Evolutionary conservation across 2,797 vertebrate genomes (phyloP), one percentile per base, ranked within the genome.

Genomic region (Pterois miles): DNA sequence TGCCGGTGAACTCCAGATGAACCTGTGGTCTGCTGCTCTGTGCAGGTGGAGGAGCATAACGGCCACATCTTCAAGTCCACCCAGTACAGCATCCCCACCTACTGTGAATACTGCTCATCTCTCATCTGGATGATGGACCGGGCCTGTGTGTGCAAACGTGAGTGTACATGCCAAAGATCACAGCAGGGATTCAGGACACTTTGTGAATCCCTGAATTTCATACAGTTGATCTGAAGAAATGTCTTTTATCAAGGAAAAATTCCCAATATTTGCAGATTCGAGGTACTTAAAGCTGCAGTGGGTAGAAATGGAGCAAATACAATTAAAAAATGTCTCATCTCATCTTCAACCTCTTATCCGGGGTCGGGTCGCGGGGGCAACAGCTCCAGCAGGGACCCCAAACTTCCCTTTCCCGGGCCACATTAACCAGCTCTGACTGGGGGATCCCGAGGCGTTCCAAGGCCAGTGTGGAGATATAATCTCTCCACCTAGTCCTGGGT

Each of bases 101-200:
- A 98, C 95, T 99, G 98, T 90, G 98, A 99, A 93, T 98, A 95
- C 94, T 99, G 98, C 76, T 99, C 97, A 5, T 99, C 98, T 7
- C 95, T 99, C 90, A 99, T 99, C 94, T 99, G 98, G 98, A 99
- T 99, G 94, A 99, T 99, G 98, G 98, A 99, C 91, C 96, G 96
- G 1, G 98, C 98, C 79, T 99, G 97, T 73, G 98, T 99, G 83
- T 99, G 98, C 94, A 99, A 99, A 95, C 83, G 98, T 99, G 93
- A 97, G 98, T 91, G 31, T 54, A 20, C 13, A 34, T 4, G 1
- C 6, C 64, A 70, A 68, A 14, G 6, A 53, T 58, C n/a, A n/a
- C 20, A 36, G 3, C 23, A n/a, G 59, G 9, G 12, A 9, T 40
- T 40, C 10, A 20, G 22, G 22, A 58, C 12, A 27, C 7, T 12